These are phyloP conservation scores for Sinocyclocheilus grahami DNA, from an alignment of 2,113 vertebrate species.

Conservation along the genomic window DNA sequence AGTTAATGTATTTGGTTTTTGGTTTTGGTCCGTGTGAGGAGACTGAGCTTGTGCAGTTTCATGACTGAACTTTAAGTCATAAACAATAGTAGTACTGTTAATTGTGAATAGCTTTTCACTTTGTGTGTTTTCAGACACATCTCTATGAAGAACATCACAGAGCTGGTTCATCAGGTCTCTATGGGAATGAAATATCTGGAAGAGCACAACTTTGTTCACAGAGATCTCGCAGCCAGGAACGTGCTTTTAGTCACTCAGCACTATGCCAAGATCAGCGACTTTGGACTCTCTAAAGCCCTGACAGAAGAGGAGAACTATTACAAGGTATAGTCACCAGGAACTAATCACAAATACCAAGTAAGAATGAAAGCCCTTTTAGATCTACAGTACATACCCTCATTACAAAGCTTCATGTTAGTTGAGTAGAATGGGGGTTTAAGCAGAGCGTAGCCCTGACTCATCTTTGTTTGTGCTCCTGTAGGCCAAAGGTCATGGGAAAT, in stretches of 20 bases:
- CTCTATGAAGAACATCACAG: constrained; percentile 88
- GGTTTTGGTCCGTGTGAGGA: too few species aligned
- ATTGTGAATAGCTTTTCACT: neutral
- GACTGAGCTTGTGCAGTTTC: too few species aligned
- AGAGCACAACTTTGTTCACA: constrained; percentile 93
- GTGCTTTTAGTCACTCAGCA: constrained; percentile 95
- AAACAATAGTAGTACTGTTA: too few species aligned
- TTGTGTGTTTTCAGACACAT: constrained; percentile 76
- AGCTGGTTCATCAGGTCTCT: constrained; percentile 94
- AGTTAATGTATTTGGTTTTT: too few species aligned
- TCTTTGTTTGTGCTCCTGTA: constrained; percentile 66
- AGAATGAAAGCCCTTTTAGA: neutral
- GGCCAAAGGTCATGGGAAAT: constrained; percentile 93
- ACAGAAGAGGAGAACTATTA: constrained; percentile 85
- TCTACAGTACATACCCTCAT: neutral
- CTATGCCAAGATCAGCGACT: constrained; percentile 99
- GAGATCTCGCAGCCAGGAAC: constrained; percentile 95
- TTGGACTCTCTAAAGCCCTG: constrained; percentile 96
- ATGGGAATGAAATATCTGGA: constrained; percentile 99
- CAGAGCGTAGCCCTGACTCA: neutral
- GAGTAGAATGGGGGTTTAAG: neutral
- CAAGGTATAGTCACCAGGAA: constrained; percentile 72
- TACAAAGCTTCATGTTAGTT: neutral
- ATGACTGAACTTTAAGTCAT: too few species aligned
- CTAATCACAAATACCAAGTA: neutral